Evolutionary conservation across 2,113 vertebrate species (phyloP).

Genomic region (Vombatus ursinus): DNA sequence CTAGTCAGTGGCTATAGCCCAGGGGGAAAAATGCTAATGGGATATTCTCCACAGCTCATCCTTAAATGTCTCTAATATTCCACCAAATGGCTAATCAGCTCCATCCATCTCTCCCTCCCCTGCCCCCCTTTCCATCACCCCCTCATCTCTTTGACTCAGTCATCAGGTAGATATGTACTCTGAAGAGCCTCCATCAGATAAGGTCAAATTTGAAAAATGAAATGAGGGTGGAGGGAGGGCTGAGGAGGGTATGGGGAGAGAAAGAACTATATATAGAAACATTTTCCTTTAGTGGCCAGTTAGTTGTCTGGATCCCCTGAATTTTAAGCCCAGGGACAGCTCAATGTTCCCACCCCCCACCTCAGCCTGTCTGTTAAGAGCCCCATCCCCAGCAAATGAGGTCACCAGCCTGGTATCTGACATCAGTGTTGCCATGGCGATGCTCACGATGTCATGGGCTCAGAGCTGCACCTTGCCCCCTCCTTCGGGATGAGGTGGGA

Average conservation of each 20-base stretch:
- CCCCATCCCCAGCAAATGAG: neutral
- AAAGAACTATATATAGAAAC: neutral
- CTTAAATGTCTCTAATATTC: neutral
- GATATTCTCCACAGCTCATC: neutral
- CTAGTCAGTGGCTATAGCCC: too few species aligned
- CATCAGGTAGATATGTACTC: neutral
- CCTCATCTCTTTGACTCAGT: neutral
- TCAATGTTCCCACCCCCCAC: neutral
- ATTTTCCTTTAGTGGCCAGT: neutral
- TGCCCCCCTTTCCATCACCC: neutral
- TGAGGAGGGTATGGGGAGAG: neutral
- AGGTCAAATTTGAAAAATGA: neutral
- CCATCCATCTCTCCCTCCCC: neutral
- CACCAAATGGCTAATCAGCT: neutral
- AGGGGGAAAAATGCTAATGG: neutral
- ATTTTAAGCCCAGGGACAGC: neutral
- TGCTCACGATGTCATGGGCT: accelerated
- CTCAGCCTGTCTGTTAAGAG: neutral
- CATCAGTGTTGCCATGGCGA: conserved; percentile 54
- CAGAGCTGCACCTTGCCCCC: neutral
- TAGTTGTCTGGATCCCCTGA: neutral
- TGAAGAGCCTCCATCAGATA: neutral
- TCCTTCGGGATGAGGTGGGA: neutral
- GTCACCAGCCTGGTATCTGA: neutral
- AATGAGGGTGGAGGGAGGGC: neutral